Percentiles rank a stretch among this genome's conserved stretches.
These are phyloP conservation scores for Plagiodera versicolora DNA, from an alignment of 2,888 invertebrate species.

Conservation along the genomic window DNA sequence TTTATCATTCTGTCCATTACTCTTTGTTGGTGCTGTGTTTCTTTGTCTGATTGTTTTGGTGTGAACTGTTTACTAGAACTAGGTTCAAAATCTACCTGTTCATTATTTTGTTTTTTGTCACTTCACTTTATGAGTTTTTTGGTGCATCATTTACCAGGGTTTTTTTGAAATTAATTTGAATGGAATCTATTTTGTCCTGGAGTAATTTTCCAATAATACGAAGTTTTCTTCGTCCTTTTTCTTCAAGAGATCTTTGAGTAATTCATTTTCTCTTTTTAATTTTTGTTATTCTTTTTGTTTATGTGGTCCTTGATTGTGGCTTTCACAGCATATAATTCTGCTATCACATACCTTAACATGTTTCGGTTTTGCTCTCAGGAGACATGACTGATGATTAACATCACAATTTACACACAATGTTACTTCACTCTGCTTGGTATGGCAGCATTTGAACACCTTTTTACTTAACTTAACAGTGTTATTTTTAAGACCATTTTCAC, in stretches of 20 bases:
- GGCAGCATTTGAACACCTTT: constrained; percentile 18
- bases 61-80: constrained; percentile 5
- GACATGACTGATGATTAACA: constrained; percentile 6
- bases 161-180: constrained; percentile 2
- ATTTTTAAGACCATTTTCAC: no score
- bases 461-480: no score
- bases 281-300: background rate
- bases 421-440: constrained; percentile 10
- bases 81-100: constrained; percentile 1
- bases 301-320: background rate
- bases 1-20: no score
- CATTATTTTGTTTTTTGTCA: constrained; percentile 1
- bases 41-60: constrained; percentile 7
- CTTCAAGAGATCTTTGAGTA: no score
- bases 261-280: constrained; percentile 7
- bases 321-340: constrained; percentile 10
- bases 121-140: constrained; percentile 5
- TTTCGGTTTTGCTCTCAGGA: constrained; percentile 9
- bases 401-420: constrained; percentile 14
- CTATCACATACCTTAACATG: constrained; percentile 10
- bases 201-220: constrained; percentile 8
- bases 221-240: constrained; percentile 11
- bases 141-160: background rate
- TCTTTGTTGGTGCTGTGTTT: constrained; percentile 10
- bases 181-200: constrained; percentile 7